Conservation (phyloP, 2,113 vertebrate genomes). For the Sceloporus tristichus region DNA sequence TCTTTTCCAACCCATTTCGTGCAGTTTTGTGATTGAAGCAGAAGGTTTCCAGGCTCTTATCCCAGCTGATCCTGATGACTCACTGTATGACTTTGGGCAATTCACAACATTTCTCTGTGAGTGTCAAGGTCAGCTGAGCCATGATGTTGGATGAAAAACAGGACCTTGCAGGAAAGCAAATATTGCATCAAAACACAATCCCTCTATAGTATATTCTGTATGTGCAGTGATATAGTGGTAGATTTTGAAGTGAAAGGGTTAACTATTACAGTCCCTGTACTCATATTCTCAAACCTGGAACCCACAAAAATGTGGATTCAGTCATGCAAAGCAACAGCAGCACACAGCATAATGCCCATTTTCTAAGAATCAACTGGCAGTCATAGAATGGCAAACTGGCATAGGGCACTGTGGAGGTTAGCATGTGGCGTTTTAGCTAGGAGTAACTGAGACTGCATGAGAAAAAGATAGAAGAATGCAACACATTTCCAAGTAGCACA, state of each 20-base stretch:
- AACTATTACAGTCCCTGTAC: not conserved
- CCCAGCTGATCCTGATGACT: conserved; percentile 1
- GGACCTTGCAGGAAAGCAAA: not conserved
- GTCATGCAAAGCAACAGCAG: not conserved
- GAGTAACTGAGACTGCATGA: too few species aligned
- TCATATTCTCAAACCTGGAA: not conserved
- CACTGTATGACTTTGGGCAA: conserved; percentile 15
- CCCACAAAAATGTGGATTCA: not conserved
- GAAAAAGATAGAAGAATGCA: too few species aligned
- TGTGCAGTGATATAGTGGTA: not conserved
- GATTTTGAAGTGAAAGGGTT: not conserved
- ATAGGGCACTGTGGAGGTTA: too few species aligned
- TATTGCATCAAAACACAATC: not conserved
- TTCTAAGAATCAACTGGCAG: not conserved
- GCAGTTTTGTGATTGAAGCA: not conserved
- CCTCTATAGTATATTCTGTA: not conserved
- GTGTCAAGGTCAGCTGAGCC: not conserved
- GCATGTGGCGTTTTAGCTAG: too few species aligned
- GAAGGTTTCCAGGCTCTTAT: not conserved
- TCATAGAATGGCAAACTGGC: not conserved
- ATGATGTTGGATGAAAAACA: not conserved
- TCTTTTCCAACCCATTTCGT: not conserved
- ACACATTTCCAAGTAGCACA: too few species aligned
- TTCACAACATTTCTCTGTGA: not conserved
- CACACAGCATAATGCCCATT: not conserved